Base-by-base conservation (phyloP, 2,888 invertebrate genomes). In the Capitulum mitella region DNA sequence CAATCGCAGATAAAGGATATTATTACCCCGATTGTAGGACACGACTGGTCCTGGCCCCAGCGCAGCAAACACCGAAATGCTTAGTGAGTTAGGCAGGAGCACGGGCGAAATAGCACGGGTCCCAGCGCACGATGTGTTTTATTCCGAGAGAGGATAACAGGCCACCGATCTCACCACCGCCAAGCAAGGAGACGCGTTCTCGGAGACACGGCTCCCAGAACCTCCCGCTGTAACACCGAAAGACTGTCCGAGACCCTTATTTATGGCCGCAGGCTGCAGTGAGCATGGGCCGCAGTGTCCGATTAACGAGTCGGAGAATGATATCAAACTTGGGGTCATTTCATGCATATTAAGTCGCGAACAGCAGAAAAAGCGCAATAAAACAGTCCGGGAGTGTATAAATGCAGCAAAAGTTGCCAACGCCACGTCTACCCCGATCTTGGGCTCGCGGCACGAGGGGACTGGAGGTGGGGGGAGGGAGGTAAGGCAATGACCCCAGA, bases 301-400 rank as follows among this genome's bases (percentile, higher is more conserved):
- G 64, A 64, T 64, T 34, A 64, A 64, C 64, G 64, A 64, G 64
- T 64, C 32, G 10, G 26, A 34, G 64, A 64, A 34, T 64, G 64
- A 64, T 64, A 64, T 64, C 64, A 64, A 64, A 64, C 64, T 64
- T 64, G 64, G 64, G 64, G 64, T 64, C 64, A 64, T 64, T 64
- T 64, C 64, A 64, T 64, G 64, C 64, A 64, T 64, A 64, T 64
- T 64, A 64, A 64, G 64, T 64, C 64, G 64, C 64, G 64, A 64
- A 34, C 64, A 34, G 26, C 64, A 64, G 64, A 64, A 64, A 64
- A 64, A 64, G 29, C 8, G 26, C 64, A 32, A 64, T 64, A 64
- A 64, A 64, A 64, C 64, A 32, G 64, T 64, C 64, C 14, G 64
- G 64, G 64, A 64, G 64, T 64, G 64, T 64, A 64, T 64, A 64